Evolutionary conservation across 2,797 vertebrate genomes (phyloP).

Genomic region (Cyclopterus lumpus): DNA sequence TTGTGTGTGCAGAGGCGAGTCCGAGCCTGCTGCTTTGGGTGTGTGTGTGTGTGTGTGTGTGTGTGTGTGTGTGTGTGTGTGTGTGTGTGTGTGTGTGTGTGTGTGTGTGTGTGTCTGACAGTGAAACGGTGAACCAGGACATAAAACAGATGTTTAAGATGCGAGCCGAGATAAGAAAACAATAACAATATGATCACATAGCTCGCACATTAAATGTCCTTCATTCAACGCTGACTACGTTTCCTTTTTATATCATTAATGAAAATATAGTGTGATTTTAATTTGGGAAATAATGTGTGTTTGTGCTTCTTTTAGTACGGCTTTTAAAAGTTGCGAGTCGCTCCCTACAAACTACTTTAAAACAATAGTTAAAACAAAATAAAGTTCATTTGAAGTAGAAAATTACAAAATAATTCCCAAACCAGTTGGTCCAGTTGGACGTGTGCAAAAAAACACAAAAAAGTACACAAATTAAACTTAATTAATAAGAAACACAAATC

Average conservation of each 20-base stretch:
- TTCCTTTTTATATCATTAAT: neutral
- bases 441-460: no score
- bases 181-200: neutral
- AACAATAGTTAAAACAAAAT: neutral
- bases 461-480: no score
- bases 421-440: neutral
- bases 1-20: conserved; percentile 36
- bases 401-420: neutral
- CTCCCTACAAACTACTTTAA: neutral
- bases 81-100: conserved; percentile 6
- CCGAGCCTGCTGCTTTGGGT: conserved; percentile 18
- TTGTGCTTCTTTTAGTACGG: neutral
- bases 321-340: neutral
- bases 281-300: neutral
- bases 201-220: neutral
- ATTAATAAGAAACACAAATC: no score
- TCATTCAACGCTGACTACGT: neutral
- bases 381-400: neutral
- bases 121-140: conserved; percentile 3
- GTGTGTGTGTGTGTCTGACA: neutral
- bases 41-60: conserved; percentile 13
- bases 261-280: neutral
- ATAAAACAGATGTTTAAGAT: conserved; percentile 20
- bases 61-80: neutral
- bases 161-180: neutral